A percentile compares a stretch with the other conserved stretches of the same genome.
phyloP scores from a whole-genome alignment of 2,888 invertebrate genomes.

The Latrodectus hesperus region DNA sequence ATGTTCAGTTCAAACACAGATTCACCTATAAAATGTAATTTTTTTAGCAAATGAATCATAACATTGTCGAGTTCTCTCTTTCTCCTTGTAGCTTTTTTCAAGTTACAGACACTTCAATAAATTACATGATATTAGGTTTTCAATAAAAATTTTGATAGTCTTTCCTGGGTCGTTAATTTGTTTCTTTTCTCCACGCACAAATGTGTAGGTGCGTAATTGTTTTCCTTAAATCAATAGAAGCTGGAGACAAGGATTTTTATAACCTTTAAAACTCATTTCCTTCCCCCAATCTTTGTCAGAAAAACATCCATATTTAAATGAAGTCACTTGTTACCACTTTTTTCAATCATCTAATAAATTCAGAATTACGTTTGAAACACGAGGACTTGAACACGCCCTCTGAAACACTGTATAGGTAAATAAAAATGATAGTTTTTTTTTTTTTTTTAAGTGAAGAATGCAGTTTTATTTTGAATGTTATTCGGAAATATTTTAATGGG shows the following conservation, averaged over 20 bases:
- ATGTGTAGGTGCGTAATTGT: conserved; percentile 12
- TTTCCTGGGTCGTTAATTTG: conserved; percentile 38
- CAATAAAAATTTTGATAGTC: conserved; percentile 45
- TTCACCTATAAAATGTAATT: conserved; percentile 28
- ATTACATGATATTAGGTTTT: conserved; percentile 57
- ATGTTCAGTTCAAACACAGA: neutral
- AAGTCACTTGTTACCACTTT: conserved; percentile 45
- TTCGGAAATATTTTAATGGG: conserved; percentile 48
- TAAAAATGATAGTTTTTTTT: too few relatives aligned
- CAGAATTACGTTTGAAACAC: conserved; percentile 27
- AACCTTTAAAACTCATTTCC: conserved; percentile 54
- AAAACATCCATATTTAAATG: conserved; percentile 59
- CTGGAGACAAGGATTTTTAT: conserved; percentile 52
- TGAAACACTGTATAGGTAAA: too few relatives aligned
- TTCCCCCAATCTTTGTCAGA: conserved; percentile 16
- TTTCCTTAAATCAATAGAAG: conserved; percentile 37
- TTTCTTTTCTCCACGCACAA: conserved; percentile 16
- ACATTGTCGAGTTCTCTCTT: conserved; percentile 24
- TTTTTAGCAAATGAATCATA: conserved; percentile 54
- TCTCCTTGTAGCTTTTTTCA: conserved; percentile 29
- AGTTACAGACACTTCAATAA: conserved; percentile 55
- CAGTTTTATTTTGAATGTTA: conserved; percentile 40
- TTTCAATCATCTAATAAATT: conserved; percentile 50
- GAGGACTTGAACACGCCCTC: conserved; percentile 10
- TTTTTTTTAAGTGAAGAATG: neutral